Conservation (phyloP, 1,140 invertebrate genomes). For the Drosophila novamexicana region DNA sequence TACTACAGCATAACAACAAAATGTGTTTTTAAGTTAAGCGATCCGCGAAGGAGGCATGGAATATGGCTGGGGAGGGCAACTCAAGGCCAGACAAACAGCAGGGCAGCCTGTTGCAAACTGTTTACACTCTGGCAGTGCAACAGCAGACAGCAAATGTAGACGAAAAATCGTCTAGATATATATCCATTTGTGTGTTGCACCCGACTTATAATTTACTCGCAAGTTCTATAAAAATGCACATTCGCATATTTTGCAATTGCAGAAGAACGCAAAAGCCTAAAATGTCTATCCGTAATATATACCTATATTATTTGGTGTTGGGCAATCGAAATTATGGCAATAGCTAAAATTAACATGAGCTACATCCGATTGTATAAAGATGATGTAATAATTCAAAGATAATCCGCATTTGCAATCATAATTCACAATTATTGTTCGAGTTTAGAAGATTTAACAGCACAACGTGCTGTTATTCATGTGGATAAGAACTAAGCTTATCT, state of each 20-base stretch:
- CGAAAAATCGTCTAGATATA: not conserved
- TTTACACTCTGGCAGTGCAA: constrained; percentile 41
- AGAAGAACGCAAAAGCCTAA: not conserved
- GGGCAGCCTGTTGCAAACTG: constrained; percentile 44
- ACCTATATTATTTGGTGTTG: not conserved
- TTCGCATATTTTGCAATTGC: constrained; percentile 9
- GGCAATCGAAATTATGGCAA: constrained; percentile 11
- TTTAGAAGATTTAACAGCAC: not conserved
- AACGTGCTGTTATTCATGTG: too few relatives aligned
- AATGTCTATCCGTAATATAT: constrained; percentile 8
- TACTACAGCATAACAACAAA: constrained; percentile 8
- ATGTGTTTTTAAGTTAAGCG: constrained; percentile 26
- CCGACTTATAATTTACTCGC: constrained; percentile 34
- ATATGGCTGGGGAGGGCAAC: not conserved
- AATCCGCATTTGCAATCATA: not conserved
- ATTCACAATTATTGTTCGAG: too few relatives aligned
- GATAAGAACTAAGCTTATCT: too few relatives aligned
- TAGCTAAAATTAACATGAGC: not conserved
- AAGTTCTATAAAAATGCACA: constrained; percentile 30
- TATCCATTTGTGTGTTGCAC: constrained; percentile 12
- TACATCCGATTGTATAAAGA: not conserved
- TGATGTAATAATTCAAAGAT: constrained; percentile 10
- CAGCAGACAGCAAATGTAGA: not conserved
- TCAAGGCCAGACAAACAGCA: constrained; percentile 43
- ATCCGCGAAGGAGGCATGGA: not conserved